Base-by-base conservation (phyloP, 2,113 vertebrate species). In the Columba livia region DNA sequence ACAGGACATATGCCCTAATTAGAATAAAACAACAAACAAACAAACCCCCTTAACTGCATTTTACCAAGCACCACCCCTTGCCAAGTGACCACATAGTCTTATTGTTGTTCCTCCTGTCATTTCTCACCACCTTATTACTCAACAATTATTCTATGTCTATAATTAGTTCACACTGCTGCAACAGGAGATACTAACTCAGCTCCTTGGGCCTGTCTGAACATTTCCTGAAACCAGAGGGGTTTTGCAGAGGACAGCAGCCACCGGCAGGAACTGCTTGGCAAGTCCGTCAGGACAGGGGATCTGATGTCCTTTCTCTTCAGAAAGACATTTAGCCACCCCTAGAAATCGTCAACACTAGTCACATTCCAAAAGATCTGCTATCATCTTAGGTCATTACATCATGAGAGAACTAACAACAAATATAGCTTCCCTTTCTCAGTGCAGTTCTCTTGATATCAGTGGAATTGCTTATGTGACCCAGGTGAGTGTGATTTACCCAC, bases 11-110 rank as follows among this genome's bases (percentile, higher is more conserved):
- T 4, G 1, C 51, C 36, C 48, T 88, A 60, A 93, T 88, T 81
- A 95, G 83, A 94, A 95, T 95, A 95, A 93, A 91, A 79, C 12
- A 95, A 89, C 74, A 96, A 96, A 95, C 71, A 74, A 74, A 56
- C 21, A 65, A 84, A 25, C 12, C 29, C 64, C 85, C 70, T 89
- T 77, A 89, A 81, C 73, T 79, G 29, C 60, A 14, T 80, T 92
- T 74, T 32, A 74, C 21, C 24, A 86, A 86, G 83, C 53, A 81
- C 34, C 17, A 11, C 62, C 60, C 64, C 42, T 90, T 90, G 82
- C 32, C 83, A 85, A 90, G 75, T 84, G 82, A 91, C 88, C 91
- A 92, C 72, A 88, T 93, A 91, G 93, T 84, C 79, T 90, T 50
- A 78, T 53, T 94, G 75, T 64, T 91, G 71, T 69, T 95, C 67